Evolutionary conservation across 2,888 invertebrate genomes (phyloP).

Genomic region (Cosmopolites sordidus): DNA sequence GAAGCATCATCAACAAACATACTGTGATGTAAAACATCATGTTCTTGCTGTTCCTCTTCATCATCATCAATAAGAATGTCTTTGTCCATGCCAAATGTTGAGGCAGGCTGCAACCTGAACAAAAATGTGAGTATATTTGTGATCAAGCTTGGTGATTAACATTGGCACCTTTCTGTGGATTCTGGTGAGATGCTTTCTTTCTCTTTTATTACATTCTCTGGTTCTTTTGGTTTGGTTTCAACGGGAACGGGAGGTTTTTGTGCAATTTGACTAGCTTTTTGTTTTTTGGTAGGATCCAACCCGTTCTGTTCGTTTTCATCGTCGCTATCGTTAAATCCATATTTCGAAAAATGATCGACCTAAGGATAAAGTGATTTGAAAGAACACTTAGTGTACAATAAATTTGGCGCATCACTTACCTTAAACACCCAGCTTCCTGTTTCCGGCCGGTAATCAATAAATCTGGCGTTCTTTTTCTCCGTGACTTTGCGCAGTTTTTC

Average conservation of each 20-base stretch:
- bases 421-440: constrained; percentile 84
- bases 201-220: constrained; percentile 4
- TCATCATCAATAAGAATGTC: constrained; percentile 30
- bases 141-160: neutral
- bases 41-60: constrained; percentile 29
- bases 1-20: constrained; percentile 36
- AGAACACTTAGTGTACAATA: neutral
- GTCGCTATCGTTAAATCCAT: constrained; percentile 80
- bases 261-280: constrained; percentile 3
- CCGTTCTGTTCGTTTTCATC: constrained; percentile 56
- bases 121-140: neutral
- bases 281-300: constrained; percentile 2
- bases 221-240: neutral
- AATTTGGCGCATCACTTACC: constrained; percentile 3
- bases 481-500: constrained; percentile 79
- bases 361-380: constrained; percentile 57
- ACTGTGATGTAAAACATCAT: constrained; percentile 34
- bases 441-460: constrained; percentile 90
- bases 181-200: constrained; percentile 13
- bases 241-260: constrained; percentile 2
- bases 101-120: constrained; percentile 10
- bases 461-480: constrained; percentile 81
- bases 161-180: constrained; percentile 9
- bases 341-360: constrained; percentile 92
- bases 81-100: constrained; percentile 28